These are phyloP conservation scores for Catocala fraxini DNA, from an alignment of 2,888 invertebrate genomes.

Conservation along the genomic window DNA sequence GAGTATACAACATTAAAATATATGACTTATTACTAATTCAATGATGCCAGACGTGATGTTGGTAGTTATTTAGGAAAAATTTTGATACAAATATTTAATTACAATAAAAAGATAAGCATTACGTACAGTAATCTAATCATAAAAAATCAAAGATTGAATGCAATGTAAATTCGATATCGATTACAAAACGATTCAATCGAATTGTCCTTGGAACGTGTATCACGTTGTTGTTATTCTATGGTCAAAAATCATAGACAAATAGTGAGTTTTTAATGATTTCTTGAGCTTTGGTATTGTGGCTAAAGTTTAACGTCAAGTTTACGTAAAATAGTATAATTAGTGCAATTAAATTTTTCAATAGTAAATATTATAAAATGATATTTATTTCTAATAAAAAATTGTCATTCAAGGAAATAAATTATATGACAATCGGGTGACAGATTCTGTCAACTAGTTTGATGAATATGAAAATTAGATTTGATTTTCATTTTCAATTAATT, in stretches of 20 bases:
- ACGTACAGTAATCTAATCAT: too few species aligned
- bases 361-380: background rate
- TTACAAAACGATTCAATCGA: background rate
- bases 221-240: conserved; percentile 12
- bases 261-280: background rate
- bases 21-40: too few species aligned
- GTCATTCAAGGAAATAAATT: conserved; percentile 25
- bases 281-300: background rate
- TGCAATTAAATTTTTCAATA: too few species aligned
- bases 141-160: too few species aligned
- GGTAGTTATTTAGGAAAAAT: too few species aligned
- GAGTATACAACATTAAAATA: too few species aligned
- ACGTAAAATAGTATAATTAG: too few species aligned
- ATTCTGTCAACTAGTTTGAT: conserved; percentile 74
- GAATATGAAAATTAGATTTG: conserved; percentile 76
- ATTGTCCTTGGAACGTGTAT: conserved; percentile 4
- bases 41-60: too few species aligned
- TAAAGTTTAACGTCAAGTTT: background rate
- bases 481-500: conserved; percentile 65
- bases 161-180: background rate
- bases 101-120: too few species aligned
- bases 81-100: too few species aligned
- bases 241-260: conserved; percentile 19
- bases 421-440: conserved; percentile 56
- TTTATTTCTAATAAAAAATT: background rate